Evolutionary conservation across 2,797 vertebrate genomes (phyloP), one percentile per base, ranked within the genome.

Genomic region (Lemur catta): DNA sequence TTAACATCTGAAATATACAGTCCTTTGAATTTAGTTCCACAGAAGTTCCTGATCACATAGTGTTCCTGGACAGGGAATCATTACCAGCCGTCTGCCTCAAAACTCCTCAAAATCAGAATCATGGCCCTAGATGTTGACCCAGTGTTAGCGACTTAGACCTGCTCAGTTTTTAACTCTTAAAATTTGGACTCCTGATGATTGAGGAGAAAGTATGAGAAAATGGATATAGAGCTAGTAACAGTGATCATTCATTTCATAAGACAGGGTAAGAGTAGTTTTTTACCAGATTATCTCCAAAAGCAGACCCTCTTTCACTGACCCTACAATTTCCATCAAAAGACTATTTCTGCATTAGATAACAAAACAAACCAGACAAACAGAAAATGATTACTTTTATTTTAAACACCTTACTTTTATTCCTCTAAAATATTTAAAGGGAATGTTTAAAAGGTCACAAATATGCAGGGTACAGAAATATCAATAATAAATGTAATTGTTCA

Each of bases 371-470:
- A 41, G 38, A 75, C 20, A 63, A 50, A 71, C 33, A 76, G 89
- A 30, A 67, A 55, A 55, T 10, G 33, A 20, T 59, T 33, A 84
- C 6, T 75, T 75, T 76, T 59, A 80, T 72, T 91, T 91, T 95
- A 46, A 84, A 65, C 43, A 81, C 38, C 20, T 94, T 86, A 41
- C 11, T 80, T 87, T 90, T 71, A 85, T 71, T 75, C 11, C 33
- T 72, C 94, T 82, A 69, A 82, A 78, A 89, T 72, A 24, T 79
- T 57, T 71, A 72, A 59, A 75, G 43, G 4, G 52, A 22, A 74
- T 48, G 4, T 88, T 93, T 87, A 76, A 74, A 75, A 81, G 20
- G 22, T 92, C 48, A 55, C 78, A 92, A 96, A 72, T 48, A 75
- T 15, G 4, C 30, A 93, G n/a, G 14, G 28, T 38, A 85, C 88